Conservation (phyloP, 1,140 invertebrate genomes). For the Hermatobates lingyangjiaoensis region DNA sequence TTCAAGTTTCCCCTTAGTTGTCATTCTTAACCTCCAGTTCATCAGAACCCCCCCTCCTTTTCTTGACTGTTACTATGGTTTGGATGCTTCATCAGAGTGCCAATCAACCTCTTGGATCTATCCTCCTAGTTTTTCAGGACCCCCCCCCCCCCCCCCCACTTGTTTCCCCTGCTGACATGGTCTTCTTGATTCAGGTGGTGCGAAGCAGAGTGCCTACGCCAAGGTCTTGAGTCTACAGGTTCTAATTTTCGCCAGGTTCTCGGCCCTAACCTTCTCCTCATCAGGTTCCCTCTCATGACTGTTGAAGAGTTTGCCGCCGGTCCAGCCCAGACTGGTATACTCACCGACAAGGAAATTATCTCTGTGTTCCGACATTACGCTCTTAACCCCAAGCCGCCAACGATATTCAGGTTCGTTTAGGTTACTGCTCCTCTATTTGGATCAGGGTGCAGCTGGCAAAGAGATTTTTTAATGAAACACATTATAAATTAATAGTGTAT, state of each 20-base stretch:
- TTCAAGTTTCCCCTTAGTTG: too few species aligned
- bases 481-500: too few species aligned
- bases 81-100: too few species aligned
- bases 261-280: conserved; percentile 43
- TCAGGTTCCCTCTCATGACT: conserved; percentile 73
- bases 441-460: too few species aligned
- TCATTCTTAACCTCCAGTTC: too few species aligned
- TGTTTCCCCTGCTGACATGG: neutral
- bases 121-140: neutral
- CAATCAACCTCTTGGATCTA: too few species aligned
- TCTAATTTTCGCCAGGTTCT: conserved; percentile 52
- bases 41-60: too few species aligned
- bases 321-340: conserved; percentile 52
- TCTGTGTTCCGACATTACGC: conserved; percentile 68
- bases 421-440: too few species aligned
- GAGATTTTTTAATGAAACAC: too few species aligned
- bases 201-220: conserved; percentile 52
- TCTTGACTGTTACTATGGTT: too few species aligned
- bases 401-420: conserved; percentile 13
- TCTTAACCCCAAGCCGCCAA: conserved; percentile 44
- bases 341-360: conserved; percentile 48
- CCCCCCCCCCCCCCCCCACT: too few species aligned
- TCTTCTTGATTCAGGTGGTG: conserved; percentile 39
- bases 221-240: conserved; percentile 40
- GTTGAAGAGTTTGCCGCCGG: conserved; percentile 71